Evolutionary conservation across 2,888 invertebrate genomes (phyloP).

Genomic region (Agriopis leucophaearia): DNA sequence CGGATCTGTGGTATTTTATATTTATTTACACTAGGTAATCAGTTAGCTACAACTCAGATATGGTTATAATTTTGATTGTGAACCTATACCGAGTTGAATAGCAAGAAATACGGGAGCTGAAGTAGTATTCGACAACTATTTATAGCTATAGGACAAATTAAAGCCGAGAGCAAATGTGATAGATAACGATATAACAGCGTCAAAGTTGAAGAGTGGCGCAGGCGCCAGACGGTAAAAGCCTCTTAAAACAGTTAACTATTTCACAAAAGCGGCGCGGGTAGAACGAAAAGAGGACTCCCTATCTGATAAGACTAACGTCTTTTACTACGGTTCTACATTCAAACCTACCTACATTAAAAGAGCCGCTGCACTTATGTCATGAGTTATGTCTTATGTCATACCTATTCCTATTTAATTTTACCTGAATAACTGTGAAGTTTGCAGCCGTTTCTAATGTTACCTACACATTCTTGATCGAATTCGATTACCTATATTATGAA

Average conservation of each 20-base stretch:
- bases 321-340: too few relatives aligned
- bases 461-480: too few relatives aligned
- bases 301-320: too few relatives aligned
- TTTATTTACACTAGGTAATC: slow-evolving; percentile 51
- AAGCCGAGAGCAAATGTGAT: neutral
- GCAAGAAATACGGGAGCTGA: neutral
- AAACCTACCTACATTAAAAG: too few relatives aligned
- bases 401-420: too few relatives aligned
- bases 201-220: slow-evolving; percentile 43
- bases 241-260: slow-evolving; percentile 44
- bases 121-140: slow-evolving; percentile 10
- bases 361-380: too few relatives aligned
- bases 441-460: too few relatives aligned
- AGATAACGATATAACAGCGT: slow-evolving; percentile 31
- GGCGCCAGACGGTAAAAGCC: slow-evolving; percentile 53
- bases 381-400: too few relatives aligned
- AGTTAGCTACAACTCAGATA: slow-evolving; percentile 5
- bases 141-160: neutral
- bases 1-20: slow-evolving; percentile 60
- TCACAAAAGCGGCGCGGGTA: neutral
- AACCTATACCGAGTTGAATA: neutral
- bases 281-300: neutral
- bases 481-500: too few relatives aligned
- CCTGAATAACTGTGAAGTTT: too few relatives aligned
- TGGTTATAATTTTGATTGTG: too few relatives aligned